These are phyloP conservation scores for Stramonita haemastoma DNA, from an alignment of 2,888 invertebrate genomes.

Conservation along the genomic window DNA sequence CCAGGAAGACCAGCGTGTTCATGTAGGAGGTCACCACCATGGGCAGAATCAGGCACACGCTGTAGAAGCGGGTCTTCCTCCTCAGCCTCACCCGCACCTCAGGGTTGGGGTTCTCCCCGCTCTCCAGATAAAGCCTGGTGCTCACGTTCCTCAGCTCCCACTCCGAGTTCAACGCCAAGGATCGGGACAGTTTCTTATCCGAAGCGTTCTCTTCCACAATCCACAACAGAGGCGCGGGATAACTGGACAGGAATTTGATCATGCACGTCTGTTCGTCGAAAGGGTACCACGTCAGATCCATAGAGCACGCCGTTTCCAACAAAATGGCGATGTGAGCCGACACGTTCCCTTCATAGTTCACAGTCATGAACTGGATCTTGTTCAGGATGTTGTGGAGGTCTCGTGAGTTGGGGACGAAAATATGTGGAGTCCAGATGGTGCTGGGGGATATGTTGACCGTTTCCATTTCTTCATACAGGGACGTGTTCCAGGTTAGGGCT, in stretches of 20 bases:
- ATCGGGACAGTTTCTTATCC: background rate
- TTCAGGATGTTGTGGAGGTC: conserved; percentile 6
- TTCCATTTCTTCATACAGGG: conserved; percentile 26
- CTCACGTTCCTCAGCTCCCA: background rate
- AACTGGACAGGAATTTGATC: background rate
- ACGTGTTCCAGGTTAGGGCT: conserved; percentile 36
- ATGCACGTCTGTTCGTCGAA: conserved; percentile 40
- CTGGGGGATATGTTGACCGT: background rate
- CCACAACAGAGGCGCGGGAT: background rate
- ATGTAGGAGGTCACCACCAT: conserved; percentile 39
- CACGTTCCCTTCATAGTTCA: conserved; percentile 13
- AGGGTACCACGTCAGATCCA: conserved; percentile 41
- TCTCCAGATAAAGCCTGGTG: background rate
- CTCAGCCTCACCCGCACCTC: conserved; percentile 4
- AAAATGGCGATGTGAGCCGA: background rate
- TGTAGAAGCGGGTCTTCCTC: conserved; percentile 37
- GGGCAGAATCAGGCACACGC: conserved; percentile 38
- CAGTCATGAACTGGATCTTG: background rate
- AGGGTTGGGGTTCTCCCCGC: background rate
- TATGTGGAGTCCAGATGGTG: conserved; percentile 33
- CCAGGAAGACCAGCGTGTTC: conserved; percentile 41
- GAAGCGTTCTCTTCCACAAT: background rate
- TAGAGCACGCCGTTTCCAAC: conserved; percentile 25
- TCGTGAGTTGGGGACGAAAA: conserved; percentile 36
- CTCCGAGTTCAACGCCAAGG: background rate